Evolutionary conservation across 2,797 vertebrate genomes (phyloP).

Genomic region (Sebastes flavidus): DNA sequence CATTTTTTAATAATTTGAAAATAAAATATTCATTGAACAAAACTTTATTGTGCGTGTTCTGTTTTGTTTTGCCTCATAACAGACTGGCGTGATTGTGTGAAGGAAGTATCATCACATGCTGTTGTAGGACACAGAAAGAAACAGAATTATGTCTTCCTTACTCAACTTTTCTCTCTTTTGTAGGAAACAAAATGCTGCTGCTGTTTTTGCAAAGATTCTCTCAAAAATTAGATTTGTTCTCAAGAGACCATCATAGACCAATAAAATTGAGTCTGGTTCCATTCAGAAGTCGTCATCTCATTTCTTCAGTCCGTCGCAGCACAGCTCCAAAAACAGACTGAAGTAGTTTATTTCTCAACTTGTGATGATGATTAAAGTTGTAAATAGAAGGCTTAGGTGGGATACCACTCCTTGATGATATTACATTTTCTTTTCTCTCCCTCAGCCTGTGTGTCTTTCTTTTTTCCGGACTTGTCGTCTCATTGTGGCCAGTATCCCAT

Average conservation of each 20-base stretch:
- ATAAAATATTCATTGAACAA: neutral
- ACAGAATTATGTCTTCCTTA: neutral
- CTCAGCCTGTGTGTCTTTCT: neutral
- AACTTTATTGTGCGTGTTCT: neutral
- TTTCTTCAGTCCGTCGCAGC: neutral
- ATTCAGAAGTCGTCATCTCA: neutral
- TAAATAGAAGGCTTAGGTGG: neutral
- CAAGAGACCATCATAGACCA: neutral
- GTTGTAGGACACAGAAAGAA: neutral
- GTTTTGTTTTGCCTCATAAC: neutral
- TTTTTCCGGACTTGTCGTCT: conserved; percentile 1
- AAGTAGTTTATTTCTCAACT: neutral
- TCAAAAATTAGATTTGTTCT: neutral
- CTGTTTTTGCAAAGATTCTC: neutral
- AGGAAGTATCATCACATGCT: neutral
- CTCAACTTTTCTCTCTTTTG: neutral
- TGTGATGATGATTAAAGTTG: neutral
- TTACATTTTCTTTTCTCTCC: neutral
- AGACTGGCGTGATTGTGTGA: neutral
- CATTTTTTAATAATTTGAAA: neutral
- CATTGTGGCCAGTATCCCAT: neutral
- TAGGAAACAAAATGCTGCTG: neutral
- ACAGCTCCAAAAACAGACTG: neutral
- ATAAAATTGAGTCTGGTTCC: neutral
- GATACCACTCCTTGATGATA: neutral